phyloP scores from a whole-genome alignment of 2,888 invertebrate genomes.

The Spodoptera exigua region DNA sequence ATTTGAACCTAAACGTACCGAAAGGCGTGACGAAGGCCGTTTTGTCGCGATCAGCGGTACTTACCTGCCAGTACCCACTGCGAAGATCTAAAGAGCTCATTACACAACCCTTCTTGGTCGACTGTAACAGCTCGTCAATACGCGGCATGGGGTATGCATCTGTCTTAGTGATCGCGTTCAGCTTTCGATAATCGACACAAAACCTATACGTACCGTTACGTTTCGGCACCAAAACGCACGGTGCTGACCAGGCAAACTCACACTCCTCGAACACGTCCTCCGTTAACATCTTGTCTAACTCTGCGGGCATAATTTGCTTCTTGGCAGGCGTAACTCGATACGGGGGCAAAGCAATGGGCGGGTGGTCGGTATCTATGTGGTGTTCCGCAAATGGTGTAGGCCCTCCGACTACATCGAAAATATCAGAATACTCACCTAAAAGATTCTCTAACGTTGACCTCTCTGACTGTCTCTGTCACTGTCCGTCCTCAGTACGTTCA shows the following conservation, averaged over 20 bases:
- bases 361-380: slow-evolving; percentile 34
- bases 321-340: slow-evolving; percentile 17
- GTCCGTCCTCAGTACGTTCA: not conserved
- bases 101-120: slow-evolving; percentile 54
- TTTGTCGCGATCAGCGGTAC: slow-evolving; percentile 52
- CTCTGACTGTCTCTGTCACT: not conserved
- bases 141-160: no score
- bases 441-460: not conserved
- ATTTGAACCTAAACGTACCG: slow-evolving; percentile 60
- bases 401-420: slow-evolving; percentile 1
- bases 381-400: no score
- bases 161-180: slow-evolving; percentile 47
- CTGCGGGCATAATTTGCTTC: slow-evolving; percentile 33
- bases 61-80: slow-evolving; percentile 71
- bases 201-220: slow-evolving; percentile 59
- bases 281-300: slow-evolving; percentile 63
- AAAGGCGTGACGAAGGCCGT: slow-evolving; percentile 64
- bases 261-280: slow-evolving; percentile 69
- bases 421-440: not conserved
- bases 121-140: slow-evolving; percentile 71
- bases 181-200: slow-evolving; percentile 62
- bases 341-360: slow-evolving; percentile 42
- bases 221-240: slow-evolving; percentile 68
- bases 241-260: slow-evolving; percentile 70
- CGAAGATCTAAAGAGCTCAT: slow-evolving; percentile 69